Evolutionary conservation across 2,113 vertebrate species (phyloP).

Genomic region (Himantopus leucocephalus): DNA sequence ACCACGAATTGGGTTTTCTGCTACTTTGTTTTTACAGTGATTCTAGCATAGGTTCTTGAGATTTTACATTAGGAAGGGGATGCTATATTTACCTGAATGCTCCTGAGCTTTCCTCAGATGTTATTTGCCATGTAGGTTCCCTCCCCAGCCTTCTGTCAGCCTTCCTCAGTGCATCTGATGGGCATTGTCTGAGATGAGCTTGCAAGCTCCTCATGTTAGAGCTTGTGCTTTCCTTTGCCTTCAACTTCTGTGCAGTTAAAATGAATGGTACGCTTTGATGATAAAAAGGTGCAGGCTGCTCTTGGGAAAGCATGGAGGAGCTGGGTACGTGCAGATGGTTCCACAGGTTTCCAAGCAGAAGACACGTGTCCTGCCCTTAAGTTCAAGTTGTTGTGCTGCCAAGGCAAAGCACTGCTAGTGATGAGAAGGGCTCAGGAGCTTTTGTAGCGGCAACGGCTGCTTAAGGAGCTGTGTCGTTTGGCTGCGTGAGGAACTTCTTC

Average conservation of each 20-base stretch:
- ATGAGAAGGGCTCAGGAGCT: background rate
- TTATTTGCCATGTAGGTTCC: background rate
- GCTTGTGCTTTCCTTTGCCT: background rate
- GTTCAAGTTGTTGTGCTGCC: background rate
- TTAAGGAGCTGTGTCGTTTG: background rate
- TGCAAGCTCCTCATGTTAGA: background rate
- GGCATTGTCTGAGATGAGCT: background rate
- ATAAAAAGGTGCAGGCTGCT: background rate
- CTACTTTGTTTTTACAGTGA: background rate
- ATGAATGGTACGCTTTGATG: rapidly evolving
- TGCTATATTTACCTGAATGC: background rate
- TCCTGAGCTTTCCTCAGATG: background rate
- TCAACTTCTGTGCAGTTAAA: background rate
- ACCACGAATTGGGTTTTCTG: background rate
- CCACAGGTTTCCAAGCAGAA: background rate
- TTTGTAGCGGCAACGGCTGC: background rate
- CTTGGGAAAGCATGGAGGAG: background rate
- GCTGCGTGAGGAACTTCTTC: background rate
- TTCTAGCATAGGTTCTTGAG: background rate
- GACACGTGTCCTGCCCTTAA: background rate
- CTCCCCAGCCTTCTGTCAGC: background rate
- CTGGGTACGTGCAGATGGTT: background rate
- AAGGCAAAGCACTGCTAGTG: background rate
- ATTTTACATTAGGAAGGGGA: background rate
- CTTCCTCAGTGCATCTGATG: background rate